phyloP scores from a whole-genome alignment of 2,797 vertebrate species.

The Muscicapa striata region DNA sequence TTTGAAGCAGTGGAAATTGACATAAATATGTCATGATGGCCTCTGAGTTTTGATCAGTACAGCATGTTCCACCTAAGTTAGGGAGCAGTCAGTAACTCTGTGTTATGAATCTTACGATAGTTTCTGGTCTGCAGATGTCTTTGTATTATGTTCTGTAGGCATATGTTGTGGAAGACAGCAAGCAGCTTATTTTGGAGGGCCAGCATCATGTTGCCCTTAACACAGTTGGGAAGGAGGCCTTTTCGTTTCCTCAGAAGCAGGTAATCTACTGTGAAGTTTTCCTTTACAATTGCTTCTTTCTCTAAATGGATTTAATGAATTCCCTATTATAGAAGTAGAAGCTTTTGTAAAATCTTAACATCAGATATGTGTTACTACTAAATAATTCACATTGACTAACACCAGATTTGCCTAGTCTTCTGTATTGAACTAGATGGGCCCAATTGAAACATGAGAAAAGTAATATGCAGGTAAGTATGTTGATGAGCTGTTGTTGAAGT shows the following conservation, averaged over 20 bases:
- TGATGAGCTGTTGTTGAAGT: neutral
- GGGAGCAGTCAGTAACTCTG: neutral
- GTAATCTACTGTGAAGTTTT: constrained; percentile 69
- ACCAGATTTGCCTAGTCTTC: neutral
- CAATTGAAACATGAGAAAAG: neutral
- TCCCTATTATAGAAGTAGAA: neutral
- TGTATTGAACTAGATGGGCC: neutral
- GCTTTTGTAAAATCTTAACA: neutral
- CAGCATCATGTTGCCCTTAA: constrained; percentile 92
- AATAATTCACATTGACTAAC: neutral
- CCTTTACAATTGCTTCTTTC: neutral
- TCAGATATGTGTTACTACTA: neutral
- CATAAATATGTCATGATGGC: neutral
- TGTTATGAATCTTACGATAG: neutral
- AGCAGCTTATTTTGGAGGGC: constrained; percentile 94
- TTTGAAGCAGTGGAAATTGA: neutral
- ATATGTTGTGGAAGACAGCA: constrained; percentile 94
- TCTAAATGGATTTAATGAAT: neutral
- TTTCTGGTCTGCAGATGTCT: neutral
- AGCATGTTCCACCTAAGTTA: neutral
- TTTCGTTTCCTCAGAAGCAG: constrained; percentile 90
- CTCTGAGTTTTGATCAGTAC: neutral
- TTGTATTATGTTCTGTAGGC: constrained; percentile 79
- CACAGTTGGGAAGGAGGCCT: constrained; percentile 89
- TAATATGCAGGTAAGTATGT: neutral